A percentile compares a stretch with the other conserved stretches of the same genome.
Evolutionary conservation across 2,888 invertebrate species (phyloP).

Genomic region (Sepiola atlantica): DNA sequence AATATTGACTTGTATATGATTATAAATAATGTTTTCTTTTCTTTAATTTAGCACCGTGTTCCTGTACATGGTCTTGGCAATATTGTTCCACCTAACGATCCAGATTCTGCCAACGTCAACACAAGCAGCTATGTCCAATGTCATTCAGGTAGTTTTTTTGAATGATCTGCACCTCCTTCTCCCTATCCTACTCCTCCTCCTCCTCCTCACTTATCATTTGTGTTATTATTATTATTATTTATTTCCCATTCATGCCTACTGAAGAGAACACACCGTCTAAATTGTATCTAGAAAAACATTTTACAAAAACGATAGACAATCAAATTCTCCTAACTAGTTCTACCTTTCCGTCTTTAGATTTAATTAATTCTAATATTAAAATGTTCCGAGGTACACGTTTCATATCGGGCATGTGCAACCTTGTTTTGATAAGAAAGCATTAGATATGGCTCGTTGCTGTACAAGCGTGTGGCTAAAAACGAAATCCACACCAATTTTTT

Average conservation of each 20-base stretch:
- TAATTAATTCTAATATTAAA: too few species aligned
- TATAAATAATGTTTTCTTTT: not conserved
- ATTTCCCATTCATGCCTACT: not conserved
- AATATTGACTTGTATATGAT: not conserved
- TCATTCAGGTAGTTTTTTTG: constrained; percentile 48
- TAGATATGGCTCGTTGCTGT: too few species aligned
- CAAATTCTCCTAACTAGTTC: too few species aligned
- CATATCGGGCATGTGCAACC: too few species aligned
- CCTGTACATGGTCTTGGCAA: constrained; percentile 72
- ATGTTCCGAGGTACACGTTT: too few species aligned
- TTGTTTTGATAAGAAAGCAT: too few species aligned
- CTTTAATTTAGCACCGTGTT: constrained; percentile 66
- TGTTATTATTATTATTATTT: too few species aligned
- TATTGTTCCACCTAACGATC: constrained; percentile 73
- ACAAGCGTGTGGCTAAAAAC: too few species aligned
- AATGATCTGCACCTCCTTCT: constrained; percentile 8
- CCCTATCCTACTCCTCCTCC: not conserved
- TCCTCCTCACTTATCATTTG: too few species aligned
- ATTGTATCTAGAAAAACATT: not conserved
- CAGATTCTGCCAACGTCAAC: constrained; percentile 62
- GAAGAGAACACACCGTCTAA: not conserved
- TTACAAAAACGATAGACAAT: too few species aligned
- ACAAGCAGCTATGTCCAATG: constrained; percentile 50
- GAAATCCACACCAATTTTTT: too few species aligned
- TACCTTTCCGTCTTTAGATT: too few species aligned